Base-by-base conservation (phyloP, 2,113 vertebrate species). In the Corythornis madagascariensis region DNA sequence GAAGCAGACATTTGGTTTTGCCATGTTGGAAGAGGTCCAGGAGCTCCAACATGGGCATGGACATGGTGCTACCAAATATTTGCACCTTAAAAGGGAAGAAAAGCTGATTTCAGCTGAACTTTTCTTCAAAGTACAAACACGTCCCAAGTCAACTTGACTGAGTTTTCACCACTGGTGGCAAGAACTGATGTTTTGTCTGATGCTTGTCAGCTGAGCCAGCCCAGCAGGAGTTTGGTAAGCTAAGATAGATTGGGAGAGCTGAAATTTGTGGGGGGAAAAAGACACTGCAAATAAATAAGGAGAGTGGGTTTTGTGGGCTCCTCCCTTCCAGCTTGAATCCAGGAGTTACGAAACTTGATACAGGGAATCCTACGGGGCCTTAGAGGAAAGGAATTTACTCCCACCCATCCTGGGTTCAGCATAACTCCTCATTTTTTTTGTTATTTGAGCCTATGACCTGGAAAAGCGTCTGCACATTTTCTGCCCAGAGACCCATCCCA, bases 331-430 rank as follows among this genome's bases (percentile, higher is more conserved):
- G 79, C 82, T 86, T 67, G 77, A 42, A 92, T 33, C 56, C 89
- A 92, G 78, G 72, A 95, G 81, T 91, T 80, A 83, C 14, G 91
- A 95, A 95, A 96, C 69, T 82, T 43, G 92, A 95, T 91, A 40
- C 79, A 72, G 75, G 72, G 94, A 94, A 93, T 93, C 91, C 91
- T 91, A 73, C 11, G 75, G 85, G 90, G 88, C 82, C 56, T 86
- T 82, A 11, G 74, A 91, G 92, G 82, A 80, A 92, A 94, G 87
- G 96, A 93, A 95, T 96, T 96, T 85, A 91, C 91, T 96, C 95
- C 95, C 96, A 92, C 92, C 95, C 93, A 94, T 91, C 87, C 89
- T 89, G 94, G 89, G 89, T 56, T 94, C 96, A 95, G 82, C 67
- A 60, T 93, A 74, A 80, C 91, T 94, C 89, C 78, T 96, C 82